Base-by-base conservation (phyloP, 2,113 vertebrate species). In the Marmota flaviventris region DNA sequence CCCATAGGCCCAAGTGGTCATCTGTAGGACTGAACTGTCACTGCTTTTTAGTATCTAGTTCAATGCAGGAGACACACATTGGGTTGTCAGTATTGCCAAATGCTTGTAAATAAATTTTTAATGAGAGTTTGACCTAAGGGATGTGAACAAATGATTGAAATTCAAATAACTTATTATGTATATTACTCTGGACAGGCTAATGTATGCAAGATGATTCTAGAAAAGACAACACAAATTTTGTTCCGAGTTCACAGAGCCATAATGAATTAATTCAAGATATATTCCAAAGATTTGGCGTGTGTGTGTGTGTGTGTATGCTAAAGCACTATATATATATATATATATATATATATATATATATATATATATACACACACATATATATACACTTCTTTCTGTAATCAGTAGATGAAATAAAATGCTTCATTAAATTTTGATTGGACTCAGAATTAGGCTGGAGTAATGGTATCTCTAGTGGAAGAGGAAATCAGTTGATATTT, bases 101-200 rank as follows among this genome's bases (percentile, higher is more conserved):
- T 90, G 45, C 34, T 83, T 78, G 1, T 73, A 58, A 94, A 70
- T 91, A 27, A 37, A 85, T 37, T 94, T 89, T 67, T 88, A 96
- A 75, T 79, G 25, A 88, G 10, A 84, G 7, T 13, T 29, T 76
- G 73, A 90, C 16, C 7, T 69, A 39, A 93, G 13, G 39, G 8
- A 84, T 88, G 11, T 88, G 86, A 96, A 81, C 12, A 42, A 85
- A 58, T 61, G 51, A 82, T 37, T 84, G 25, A 72, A 88, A 65
- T 69, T 65, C 32, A 90, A 61, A 70, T 34, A 45, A 8, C 7
- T 82, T 29, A 25, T 51, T 42, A 75, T 78, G 75, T 69, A 75
- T 56, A 58, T 7, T 3, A 56, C 58, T 79, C 32, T 85, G 65
- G 45, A 25, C 17, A 84, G 25, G 45, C 17, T 56, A 58, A 24